A percentile compares a stretch with the other conserved stretches of the same genome.
phyloP scores from a whole-genome alignment of 2,797 vertebrate species.

The Pipistrellus pipistrellus region DNA sequence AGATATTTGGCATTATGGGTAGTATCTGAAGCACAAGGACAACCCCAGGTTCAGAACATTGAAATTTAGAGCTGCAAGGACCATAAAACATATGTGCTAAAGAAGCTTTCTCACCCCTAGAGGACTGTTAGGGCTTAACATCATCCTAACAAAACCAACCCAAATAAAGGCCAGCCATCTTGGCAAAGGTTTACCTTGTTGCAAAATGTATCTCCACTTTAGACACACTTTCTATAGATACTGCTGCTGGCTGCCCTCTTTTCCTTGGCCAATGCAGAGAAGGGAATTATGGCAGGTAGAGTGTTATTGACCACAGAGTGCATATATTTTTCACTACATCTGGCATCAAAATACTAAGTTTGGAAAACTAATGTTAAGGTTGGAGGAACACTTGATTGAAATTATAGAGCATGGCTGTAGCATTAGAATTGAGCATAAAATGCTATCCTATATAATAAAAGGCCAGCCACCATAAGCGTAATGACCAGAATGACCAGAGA shows the following conservation, averaged over 20 bases:
- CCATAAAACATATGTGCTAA: background rate
- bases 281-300: background rate
- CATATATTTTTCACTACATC: constrained; percentile 18
- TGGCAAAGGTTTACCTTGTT: constrained; percentile 40
- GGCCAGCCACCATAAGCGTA: too few species aligned
- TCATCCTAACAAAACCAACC: background rate
- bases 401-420: background rate
- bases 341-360: background rate
- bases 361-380: constrained; percentile 14
- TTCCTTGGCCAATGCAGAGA: background rate
- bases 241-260: background rate
- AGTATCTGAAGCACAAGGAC: constrained; percentile 1
- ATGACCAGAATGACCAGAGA: too few species aligned
- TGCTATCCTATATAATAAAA: background rate
- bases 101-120: background rate
- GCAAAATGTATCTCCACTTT: background rate
- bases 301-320: background rate
- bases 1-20: background rate
- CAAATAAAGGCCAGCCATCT: background rate
- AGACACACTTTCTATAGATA: background rate
- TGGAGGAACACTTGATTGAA: constrained; percentile 24
- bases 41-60: constrained; percentile 1
- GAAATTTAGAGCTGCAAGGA: constrained; percentile 28
- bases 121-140: background rate
- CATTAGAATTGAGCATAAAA: constrained; percentile 49